Evolutionary conservation across 2,113 vertebrate genomes (phyloP), one percentile per base, ranked within the genome.

Genomic region (Rhea pennata): DNA sequence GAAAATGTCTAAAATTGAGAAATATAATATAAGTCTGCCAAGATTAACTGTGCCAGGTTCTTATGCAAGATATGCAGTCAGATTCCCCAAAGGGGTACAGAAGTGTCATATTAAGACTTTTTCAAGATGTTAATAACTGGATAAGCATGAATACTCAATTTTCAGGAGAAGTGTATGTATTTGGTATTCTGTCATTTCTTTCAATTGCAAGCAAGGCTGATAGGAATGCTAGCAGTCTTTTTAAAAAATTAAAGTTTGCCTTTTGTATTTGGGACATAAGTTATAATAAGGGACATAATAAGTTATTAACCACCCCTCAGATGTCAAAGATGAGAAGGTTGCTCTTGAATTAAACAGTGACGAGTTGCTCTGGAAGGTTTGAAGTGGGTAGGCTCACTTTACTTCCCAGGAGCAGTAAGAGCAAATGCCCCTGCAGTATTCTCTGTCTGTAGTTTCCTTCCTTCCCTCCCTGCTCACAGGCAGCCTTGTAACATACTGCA

Each of bases 361-460:
- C 59, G 59, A 74, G 64, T 72, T 93, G 83, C 75, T 66, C 31
- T 15, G 31, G 19, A 75, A 80, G 33, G 53, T 29, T 64, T 5
- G 1, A n/a, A 64, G n/a, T 51, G 36, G 48, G 24, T 24, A 22
- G 71, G 23, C 71, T 85, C 85, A 48, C 69, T 92, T 36, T 85
- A 27, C 88, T 70, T 92, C 64, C 33, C 36, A n/a, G 0, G 8
- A n/a, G 0, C 7, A 4, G 24, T 42, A 12, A 61, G n/a, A 23
- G n/a, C 16, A n/a, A 44, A 24, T 17, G 19, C 15, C 26, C 42
- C 53, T 36, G 44, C 50, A 61, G 53, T 1, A 1, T 56, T 72
- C 10, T 0, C 46, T 36, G 10, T 8, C 50, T 62, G 46, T 48
- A 9, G 46, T 42, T 88, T 53, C 42, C 44, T 88, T 53, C 42